Conservation (phyloP, 2,888 invertebrate species). For the Amblyjoppa proteus region DNA sequence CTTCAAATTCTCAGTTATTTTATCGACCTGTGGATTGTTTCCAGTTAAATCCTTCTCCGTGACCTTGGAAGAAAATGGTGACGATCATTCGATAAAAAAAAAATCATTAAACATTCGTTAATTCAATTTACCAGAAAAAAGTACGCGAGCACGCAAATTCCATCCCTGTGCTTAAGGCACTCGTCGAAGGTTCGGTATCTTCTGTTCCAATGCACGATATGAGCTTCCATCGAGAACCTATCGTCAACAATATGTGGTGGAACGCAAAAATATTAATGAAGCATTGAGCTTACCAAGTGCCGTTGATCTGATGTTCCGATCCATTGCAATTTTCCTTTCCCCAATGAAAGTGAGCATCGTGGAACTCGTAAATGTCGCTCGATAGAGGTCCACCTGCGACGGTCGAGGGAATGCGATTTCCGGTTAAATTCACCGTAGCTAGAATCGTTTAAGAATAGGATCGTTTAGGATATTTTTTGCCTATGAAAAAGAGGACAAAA, state of each 20-base stretch:
- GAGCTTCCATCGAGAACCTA: slow-evolving; percentile 81
- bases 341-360: slow-evolving; percentile 78
- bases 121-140: slow-evolving; percentile 75
- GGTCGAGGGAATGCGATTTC: slow-evolving; percentile 77
- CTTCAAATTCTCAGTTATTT: slow-evolving; percentile 76
- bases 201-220: slow-evolving; percentile 78
- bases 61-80: slow-evolving; percentile 63
- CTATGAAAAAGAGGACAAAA: background rate
- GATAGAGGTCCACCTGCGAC: slow-evolving; percentile 77
- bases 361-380: slow-evolving; percentile 76
- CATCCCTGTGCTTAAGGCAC: slow-evolving; percentile 77
- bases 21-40: slow-evolving; percentile 71
- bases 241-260: background rate
- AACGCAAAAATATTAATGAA: slow-evolving; percentile 13
- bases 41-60: slow-evolving; percentile 61
- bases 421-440: slow-evolving; percentile 74
- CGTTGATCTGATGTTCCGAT: slow-evolving; percentile 79
- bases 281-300: slow-evolving; percentile 75
- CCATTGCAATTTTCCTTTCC: slow-evolving; percentile 77
- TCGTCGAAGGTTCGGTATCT: slow-evolving; percentile 77
- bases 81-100: background rate
- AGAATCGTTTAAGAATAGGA: slow-evolving; percentile 52
- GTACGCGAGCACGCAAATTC: slow-evolving; percentile 75
- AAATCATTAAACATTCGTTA: background rate
- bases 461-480: background rate